These are phyloP conservation scores for Lottia scabra DNA, from an alignment of 2,888 invertebrate species.

Conservation along the genomic window DNA sequence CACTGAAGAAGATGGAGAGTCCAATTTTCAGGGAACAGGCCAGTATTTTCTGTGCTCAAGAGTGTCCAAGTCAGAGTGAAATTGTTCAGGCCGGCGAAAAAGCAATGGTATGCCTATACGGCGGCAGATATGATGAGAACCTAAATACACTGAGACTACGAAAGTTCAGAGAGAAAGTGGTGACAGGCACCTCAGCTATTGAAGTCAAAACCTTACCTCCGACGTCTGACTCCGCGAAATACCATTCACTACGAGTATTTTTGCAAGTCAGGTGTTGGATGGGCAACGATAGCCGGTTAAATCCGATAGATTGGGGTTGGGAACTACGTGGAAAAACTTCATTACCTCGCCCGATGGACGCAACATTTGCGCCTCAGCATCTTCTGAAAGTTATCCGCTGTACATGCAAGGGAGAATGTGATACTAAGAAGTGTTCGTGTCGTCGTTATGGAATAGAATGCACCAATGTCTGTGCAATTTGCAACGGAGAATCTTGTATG, in stretches of 20 bases:
- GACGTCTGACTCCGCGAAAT: neutral
- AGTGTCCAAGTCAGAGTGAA: neutral
- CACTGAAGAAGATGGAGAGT: slow-evolving; percentile 16
- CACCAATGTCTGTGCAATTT: neutral
- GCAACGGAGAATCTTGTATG: neutral
- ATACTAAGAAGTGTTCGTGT: neutral
- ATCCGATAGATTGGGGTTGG: neutral
- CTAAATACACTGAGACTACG: slow-evolving; percentile 14
- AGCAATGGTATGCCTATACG: slow-evolving; percentile 8
- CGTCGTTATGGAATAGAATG: neutral
- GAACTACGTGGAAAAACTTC: neutral
- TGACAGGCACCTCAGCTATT: neutral
- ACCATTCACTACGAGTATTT: neutral
- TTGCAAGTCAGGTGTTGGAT: neutral
- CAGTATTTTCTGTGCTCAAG: neutral
- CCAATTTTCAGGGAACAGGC: neutral
- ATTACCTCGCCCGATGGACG: neutral
- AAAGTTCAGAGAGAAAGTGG: slow-evolving; percentile 14
- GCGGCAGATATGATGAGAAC: slow-evolving; percentile 11
- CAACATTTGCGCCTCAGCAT: neutral
- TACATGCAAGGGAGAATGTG: neutral
- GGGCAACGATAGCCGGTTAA: neutral
- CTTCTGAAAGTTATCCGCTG: neutral
- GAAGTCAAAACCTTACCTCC: neutral
- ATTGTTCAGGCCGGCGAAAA: slow-evolving; percentile 4